Evolutionary conservation across 2,113 vertebrate species (phyloP).

Genomic region (Pardalotus punctatus): DNA sequence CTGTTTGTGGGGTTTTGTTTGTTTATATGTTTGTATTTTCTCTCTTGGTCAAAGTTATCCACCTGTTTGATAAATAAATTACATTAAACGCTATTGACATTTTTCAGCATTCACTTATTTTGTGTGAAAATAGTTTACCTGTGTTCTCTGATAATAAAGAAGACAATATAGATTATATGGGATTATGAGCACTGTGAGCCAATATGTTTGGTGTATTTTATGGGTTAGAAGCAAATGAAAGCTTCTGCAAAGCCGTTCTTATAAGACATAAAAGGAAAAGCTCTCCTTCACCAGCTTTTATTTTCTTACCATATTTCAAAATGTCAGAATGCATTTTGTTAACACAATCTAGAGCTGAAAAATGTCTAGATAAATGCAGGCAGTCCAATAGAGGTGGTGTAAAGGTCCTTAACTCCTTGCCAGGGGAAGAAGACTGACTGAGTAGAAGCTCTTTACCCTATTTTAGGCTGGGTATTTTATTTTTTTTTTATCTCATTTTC

Average conservation of each 20-base stretch:
- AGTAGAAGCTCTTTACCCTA: not conserved
- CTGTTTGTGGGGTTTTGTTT: not conserved
- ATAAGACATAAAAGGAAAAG: not conserved
- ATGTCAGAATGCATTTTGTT: not conserved
- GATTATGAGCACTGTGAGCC: not conserved
- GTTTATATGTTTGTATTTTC: not conserved
- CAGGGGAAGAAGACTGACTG: not conserved
- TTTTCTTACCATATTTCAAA: not conserved
- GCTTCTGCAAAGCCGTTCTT: not conserved
- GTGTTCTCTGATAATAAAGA: not conserved
- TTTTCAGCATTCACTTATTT: not conserved
- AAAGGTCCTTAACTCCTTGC: not conserved
- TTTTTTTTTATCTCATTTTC: not conserved
- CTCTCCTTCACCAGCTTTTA: not conserved
- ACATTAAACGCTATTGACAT: not conserved
- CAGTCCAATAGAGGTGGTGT: not conserved
- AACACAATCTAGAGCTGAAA: not conserved
- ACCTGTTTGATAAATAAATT: not conserved
- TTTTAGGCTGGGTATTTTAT: not conserved
- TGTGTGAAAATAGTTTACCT: not conserved
- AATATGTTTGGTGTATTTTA: not conserved
- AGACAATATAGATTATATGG: not conserved
- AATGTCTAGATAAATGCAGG: not conserved
- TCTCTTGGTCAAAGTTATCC: not conserved
- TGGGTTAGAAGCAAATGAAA: not conserved